Base-by-base conservation (phyloP, 2,797 vertebrate genomes). In the Simalia tracyae region DNA sequence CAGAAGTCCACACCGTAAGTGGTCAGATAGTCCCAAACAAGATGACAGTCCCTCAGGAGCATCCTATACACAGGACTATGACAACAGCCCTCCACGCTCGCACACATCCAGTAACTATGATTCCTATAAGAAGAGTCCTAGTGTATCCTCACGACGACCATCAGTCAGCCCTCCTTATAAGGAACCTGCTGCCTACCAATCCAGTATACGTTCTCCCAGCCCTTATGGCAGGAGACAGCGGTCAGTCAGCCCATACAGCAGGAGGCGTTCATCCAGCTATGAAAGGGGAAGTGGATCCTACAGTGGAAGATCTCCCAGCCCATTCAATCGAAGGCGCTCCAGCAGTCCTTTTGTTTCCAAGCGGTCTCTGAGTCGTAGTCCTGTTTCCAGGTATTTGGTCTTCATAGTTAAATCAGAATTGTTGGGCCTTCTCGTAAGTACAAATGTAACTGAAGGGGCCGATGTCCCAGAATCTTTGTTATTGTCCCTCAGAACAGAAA, bases 341-440 rank as follows among this genome's bases (percentile, higher is more conserved):
- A 98, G 98, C 96, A 99, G 99, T 96, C 99, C 99, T 14, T 99
- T 99, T 50, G 96, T 97, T 1, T 97, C 97, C 91, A 98, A 99
- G 91, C 98, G 99, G 50, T 99, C 99, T 14, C 97, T 99, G 97
- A 99, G 99, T 96, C 98, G 98, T 64, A 99, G 99, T 96, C 99
- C 99, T 26, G 97, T 98, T 85, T 96, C 99, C 96, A 98, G 99
- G 99, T 99, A 97, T 97, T 98, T 97, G 88, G 0, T 11, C 56
- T 84, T 84, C 0, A 15, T 6, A 1, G 3, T 76, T 87, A 31
- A 8, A 56, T 89, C 11, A 19, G 10, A 81, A 31, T 19, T 57
- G 8, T 64, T 87, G 81, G 6, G 64, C 26, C n/a, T 9, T 36
- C n/a, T 9, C 42, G 6, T 56, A 56, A 72, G 46, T 57, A 90